phyloP scores from a whole-genome alignment of 2,888 invertebrate species.

The Lacanobia wlatinum region DNA sequence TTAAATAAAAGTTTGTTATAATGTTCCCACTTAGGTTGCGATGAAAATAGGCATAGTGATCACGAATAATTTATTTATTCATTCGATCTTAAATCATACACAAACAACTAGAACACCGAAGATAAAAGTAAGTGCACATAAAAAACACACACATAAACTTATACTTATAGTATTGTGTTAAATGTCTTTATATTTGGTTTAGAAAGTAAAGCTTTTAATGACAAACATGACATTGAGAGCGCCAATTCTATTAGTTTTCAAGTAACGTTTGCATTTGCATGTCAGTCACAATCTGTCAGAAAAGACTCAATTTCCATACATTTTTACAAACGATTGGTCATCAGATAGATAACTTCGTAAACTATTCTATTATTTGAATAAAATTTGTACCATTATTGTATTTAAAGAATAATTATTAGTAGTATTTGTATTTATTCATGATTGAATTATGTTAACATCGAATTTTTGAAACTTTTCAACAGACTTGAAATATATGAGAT shows the following conservation, averaged over 20 bases:
- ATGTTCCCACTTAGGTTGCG: too few relatives aligned
- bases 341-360: background rate
- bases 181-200: background rate
- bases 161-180: background rate
- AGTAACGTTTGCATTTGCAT: too few relatives aligned
- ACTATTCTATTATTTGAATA: background rate
- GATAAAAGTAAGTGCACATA: background rate
- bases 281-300: too few relatives aligned
- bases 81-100: constrained; percentile 5
- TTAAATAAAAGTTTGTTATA: too few relatives aligned
- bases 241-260: too few relatives aligned
- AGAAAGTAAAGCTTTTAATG: background rate
- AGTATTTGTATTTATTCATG: background rate
- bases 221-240: background rate
- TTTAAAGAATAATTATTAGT: background rate
- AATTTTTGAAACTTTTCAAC: background rate
- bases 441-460: background rate
- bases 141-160: constrained; percentile 4
- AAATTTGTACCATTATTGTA: background rate
- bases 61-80: constrained; percentile 17
- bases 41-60: background rate
- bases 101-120: constrained; percentile 36
- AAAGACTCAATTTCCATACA: too few relatives aligned
- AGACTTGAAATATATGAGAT: constrained; percentile 13
- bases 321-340: too few relatives aligned